Conservation (phyloP, 2,113 vertebrate species). For the Rhabdornis inornatus region DNA sequence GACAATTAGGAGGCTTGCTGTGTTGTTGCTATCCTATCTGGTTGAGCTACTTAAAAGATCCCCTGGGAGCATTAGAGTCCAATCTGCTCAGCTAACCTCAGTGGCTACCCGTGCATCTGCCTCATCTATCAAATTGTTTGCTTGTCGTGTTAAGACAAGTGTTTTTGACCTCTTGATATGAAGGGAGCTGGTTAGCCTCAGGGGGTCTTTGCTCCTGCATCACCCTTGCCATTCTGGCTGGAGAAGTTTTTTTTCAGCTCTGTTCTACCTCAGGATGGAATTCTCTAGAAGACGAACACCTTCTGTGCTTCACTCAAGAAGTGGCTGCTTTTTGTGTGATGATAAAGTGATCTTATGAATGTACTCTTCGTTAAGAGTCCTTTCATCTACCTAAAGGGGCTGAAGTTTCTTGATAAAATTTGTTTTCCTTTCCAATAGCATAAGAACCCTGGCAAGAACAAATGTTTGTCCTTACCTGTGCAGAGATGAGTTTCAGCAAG, state of each 20-base stretch:
- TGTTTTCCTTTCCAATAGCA: neutral
- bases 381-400: neutral
- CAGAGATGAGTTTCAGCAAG: neutral
- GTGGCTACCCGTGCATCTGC: neutral
- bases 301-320: neutral
- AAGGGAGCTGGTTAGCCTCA: neutral
- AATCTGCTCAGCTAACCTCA: slow-evolving; percentile 34
- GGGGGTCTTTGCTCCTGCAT: neutral
- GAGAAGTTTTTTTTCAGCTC: neutral
- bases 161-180: slow-evolving; percentile 1
- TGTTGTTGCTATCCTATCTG: slow-evolving; percentile 2
- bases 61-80: neutral
- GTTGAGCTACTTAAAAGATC: slow-evolving; percentile 12
- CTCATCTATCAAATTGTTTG: slow-evolving; percentile 10
- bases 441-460: neutral
- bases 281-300: neutral
- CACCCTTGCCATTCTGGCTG: neutral
- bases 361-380: neutral
- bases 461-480: neutral
- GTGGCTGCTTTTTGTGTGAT: neutral
- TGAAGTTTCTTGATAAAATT: neutral
- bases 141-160: slow-evolving; percentile 19
- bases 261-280: neutral
- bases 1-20: slow-evolving; percentile 15
- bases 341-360: neutral